Percentiles rank a stretch among this genome's conserved stretches.
These are phyloP conservation scores for Watersipora subatra DNA, from an alignment of 1,140 invertebrate genomes.

Conservation along the genomic window DNA sequence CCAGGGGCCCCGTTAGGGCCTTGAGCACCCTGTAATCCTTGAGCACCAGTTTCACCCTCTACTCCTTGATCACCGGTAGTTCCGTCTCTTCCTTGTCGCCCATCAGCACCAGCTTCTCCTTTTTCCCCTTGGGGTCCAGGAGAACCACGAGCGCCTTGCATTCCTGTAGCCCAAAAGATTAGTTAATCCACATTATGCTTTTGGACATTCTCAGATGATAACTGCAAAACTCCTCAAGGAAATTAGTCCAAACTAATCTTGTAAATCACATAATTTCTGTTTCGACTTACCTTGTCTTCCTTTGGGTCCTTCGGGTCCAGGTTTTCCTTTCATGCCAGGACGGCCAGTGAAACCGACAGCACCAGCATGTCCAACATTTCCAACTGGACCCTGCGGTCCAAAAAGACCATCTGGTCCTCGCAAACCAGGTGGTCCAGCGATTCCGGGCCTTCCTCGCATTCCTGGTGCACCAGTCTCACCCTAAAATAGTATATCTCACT, in stretches of 20 bases:
- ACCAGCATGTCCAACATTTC: conserved; percentile 46
- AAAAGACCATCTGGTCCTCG: conserved; percentile 3
- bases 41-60: background rate
- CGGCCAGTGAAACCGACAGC: conserved; percentile 42
- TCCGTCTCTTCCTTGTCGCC: conserved; percentile 56
- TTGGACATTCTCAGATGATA: no score
- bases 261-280: no score
- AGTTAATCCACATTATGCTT: background rate
- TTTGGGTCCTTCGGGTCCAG: background rate
- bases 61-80: background rate
- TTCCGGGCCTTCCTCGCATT: background rate
- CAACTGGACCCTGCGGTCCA: conserved; percentile 43
- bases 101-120: background rate
- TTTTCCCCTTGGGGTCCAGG: conserved; percentile 50
- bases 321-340: conserved; percentile 4
- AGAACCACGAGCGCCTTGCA: conserved; percentile 19
- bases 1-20: conserved; percentile 45
- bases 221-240: no score
- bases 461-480: background rate
- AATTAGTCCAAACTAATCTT: no score
- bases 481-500: background rate
- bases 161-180: conserved; percentile 4
- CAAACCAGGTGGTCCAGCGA: background rate
- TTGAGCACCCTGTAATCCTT: background rate
- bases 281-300: background rate